A percentile compares a stretch with the other conserved stretches of the same genome.
Evolutionary conservation across 2,888 invertebrate genomes (phyloP).

Genomic region (Patella pellucida): DNA sequence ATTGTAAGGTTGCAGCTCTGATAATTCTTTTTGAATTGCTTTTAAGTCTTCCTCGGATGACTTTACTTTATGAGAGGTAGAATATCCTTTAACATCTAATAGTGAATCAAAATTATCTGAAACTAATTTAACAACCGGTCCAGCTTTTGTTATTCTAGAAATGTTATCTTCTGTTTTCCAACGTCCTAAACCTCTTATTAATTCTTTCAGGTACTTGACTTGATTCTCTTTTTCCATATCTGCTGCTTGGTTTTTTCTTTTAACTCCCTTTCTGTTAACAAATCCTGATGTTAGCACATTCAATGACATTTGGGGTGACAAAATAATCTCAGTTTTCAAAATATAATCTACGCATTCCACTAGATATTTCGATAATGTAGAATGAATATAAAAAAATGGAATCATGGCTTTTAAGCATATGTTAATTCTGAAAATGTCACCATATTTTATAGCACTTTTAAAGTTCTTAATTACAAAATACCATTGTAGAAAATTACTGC

Average conservation of each 20-base stretch:
- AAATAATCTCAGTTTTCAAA: constrained; percentile 15
- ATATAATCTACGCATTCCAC: constrained; percentile 22
- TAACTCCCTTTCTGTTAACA: constrained; percentile 14
- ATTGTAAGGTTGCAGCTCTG: neutral
- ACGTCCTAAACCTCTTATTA: constrained; percentile 13
- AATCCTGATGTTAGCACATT: constrained; percentile 11
- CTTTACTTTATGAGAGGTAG: constrained; percentile 8
- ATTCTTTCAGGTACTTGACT: constrained; percentile 3
- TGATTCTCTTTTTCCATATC: constrained; percentile 19
- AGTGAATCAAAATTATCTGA: neutral
- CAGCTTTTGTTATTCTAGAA: constrained; percentile 11
- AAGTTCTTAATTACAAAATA: constrained; percentile 12
- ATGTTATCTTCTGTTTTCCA: constrained; percentile 16
- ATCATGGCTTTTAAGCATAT: constrained; percentile 11
- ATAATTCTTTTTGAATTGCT: neutral
- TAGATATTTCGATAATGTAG: constrained; percentile 14
- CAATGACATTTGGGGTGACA: neutral
- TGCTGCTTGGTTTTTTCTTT: constrained; percentile 16
- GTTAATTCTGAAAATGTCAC: constrained; percentile 15
- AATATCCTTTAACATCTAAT: neutral
- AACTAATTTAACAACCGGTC: constrained; percentile 1
- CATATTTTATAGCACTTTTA: constrained; percentile 14
- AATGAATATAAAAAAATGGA: constrained; percentile 15
- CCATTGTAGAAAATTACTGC: constrained; percentile 14
- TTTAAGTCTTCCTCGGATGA: constrained; percentile 13